Percentiles rank a stretch among this genome's conserved stretches.
Conservation (phyloP, 2,888 invertebrate species). For the Microctonus aethiopoides region DNA sequence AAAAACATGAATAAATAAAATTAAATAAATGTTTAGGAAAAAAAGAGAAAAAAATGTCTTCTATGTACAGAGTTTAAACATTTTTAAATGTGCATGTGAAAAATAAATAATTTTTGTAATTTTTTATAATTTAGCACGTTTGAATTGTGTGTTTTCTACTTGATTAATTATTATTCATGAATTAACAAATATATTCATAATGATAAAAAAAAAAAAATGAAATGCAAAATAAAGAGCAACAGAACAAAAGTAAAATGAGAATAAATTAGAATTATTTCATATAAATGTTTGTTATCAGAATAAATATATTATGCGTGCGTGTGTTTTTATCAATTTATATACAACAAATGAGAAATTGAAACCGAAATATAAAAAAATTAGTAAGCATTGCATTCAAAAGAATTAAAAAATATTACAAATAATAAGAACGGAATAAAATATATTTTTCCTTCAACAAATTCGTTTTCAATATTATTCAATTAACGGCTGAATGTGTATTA, state of each 20-base stretch:
- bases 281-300: background rate
- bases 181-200: too few species aligned
- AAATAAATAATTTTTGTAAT: slow-evolving; percentile 2
- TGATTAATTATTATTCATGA: too few species aligned
- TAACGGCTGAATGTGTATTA: background rate
- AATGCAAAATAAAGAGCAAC: background rate
- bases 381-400: background rate
- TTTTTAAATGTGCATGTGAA: background rate
- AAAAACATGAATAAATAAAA: background rate
- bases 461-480: background rate
- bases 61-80: background rate
- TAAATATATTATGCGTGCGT: background rate
- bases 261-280: background rate
- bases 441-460: background rate
- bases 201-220: too few species aligned
- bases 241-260: background rate
- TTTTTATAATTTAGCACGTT: background rate
- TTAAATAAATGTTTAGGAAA: slow-evolving; percentile 35
- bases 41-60: slow-evolving; percentile 2
- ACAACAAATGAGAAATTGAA: background rate
- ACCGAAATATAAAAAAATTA: background rate
- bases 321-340: background rate
- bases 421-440: background rate
- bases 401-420: background rate
- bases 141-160: background rate